phyloP scores from a whole-genome alignment of 2,888 invertebrate genomes.

The Aquatica leii region DNA sequence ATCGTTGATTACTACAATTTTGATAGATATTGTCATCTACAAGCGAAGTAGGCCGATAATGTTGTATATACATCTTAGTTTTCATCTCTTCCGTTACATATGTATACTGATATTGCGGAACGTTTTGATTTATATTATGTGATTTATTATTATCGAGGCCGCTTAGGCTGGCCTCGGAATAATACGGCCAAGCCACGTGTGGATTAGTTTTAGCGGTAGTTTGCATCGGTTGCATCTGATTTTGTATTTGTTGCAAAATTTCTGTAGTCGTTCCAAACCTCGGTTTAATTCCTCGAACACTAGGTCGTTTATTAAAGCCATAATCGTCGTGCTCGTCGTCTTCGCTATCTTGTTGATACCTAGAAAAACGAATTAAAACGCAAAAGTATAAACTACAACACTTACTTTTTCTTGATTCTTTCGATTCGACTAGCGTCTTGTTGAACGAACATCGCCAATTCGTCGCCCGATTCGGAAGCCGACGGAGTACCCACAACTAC shows the following conservation, averaged over 20 bases:
- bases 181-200: conserved; percentile 72
- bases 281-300: conserved; percentile 89
- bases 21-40: conserved; percentile 63
- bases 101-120: conserved; percentile 49
- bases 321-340: conserved; percentile 89
- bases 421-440: conserved; percentile 86
- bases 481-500: conserved; percentile 79
- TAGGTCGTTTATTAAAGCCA: conserved; percentile 88
- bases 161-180: conserved; percentile 66
- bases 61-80: conserved; percentile 45
- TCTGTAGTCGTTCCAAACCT: conserved; percentile 82
- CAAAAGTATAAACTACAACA: too few species aligned
- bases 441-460: conserved; percentile 83
- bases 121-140: conserved; percentile 50
- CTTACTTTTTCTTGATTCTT: conserved; percentile 75
- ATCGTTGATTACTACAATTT: conserved; percentile 62
- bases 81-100: conserved; percentile 50
- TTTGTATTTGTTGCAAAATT: conserved; percentile 82
- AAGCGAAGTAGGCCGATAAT: conserved; percentile 56
- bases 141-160: conserved; percentile 51
- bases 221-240: conserved; percentile 67
- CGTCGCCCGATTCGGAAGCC: conserved; percentile 68
- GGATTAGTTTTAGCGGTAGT: conserved; percentile 47
- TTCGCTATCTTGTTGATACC: conserved; percentile 67
- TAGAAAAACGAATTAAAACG: conserved; percentile 59